Evolutionary conservation across 2,888 invertebrate species (phyloP), one percentile per base, ranked within the genome.

Genomic region (Melipona bicolor): DNA sequence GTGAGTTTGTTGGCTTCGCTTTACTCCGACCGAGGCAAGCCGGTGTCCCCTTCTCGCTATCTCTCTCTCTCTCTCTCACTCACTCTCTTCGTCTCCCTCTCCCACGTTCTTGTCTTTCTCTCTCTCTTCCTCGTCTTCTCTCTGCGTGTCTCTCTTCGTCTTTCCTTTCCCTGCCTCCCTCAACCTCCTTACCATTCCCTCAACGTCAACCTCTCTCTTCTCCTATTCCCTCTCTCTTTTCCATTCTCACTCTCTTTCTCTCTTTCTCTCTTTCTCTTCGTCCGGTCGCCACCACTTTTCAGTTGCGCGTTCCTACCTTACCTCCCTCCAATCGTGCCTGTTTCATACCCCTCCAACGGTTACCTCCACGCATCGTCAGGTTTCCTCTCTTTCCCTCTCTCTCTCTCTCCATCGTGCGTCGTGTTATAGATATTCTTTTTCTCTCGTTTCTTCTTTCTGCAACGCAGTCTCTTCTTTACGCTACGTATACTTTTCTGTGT

Each of bases 1-100:
- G 92, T 88, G 93, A 93, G 94, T 94, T 94, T 93, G 94, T 93
- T 94, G 94, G 94, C 94, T 94, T 94, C 93, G 92, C 90, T 91
- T 90, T 90, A 89, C 91, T 91, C 90, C 89, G 88, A 85, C 86
- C 88, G 90, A 83, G 85, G 86, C 84, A 77, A 84, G 87, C 89
- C 91, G 91, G 90, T 89, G 84, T 83, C 84, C 87, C 85, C 87
- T 85, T 88, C 88, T 87, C 86, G 80, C 82, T 79, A 76, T 77
- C 76, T 74, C 77, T 78, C 81, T 79, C 79, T 73, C 71, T 69
- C 67, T 72, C 64, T 78, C 72, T 75, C 80, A 3, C 27, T 52
- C 19, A 21, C 68, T 11, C 11, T 54, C 21, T 32, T 21, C 43
- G 24, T 24, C 65, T 13, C 36, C 36, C n/a, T n/a, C 43, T 79